These are phyloP conservation scores for Araneus ventricosus DNA, from an alignment of 1,140 invertebrate species.

Conservation along the genomic window DNA sequence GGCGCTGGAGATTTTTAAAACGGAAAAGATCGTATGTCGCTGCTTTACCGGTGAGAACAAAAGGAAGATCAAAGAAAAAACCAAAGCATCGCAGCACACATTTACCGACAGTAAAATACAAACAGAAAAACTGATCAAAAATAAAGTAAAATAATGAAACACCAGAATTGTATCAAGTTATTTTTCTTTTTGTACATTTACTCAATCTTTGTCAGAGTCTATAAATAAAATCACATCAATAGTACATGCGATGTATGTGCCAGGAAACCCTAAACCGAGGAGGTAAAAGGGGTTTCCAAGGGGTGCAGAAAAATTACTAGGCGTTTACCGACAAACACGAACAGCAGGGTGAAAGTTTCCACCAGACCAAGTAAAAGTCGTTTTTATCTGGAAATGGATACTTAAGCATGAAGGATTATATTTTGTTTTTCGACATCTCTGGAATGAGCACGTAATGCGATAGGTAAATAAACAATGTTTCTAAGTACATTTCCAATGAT, in stretches of 20 bases:
- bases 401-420: neutral
- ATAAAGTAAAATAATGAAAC: too few species aligned
- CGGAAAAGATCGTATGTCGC: neutral
- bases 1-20: neutral
- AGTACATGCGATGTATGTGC: neutral
- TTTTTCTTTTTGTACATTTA: neutral
- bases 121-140: too few species aligned
- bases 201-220: neutral
- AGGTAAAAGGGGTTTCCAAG: neutral
- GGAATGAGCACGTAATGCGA: neutral
- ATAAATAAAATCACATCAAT: constrained; percentile 41
- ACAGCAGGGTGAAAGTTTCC: neutral
- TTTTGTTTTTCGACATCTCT: neutral
- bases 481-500: neutral
- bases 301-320: neutral
- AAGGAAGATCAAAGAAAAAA: neutral
- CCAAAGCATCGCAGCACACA: neutral
- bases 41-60: neutral
- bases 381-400: constrained; percentile 34
- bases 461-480: neutral
- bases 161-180: neutral
- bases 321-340: neutral
- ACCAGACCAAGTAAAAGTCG: neutral
- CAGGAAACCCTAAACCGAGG: neutral
- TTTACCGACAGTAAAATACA: neutral